Conservation (phyloP, 2,888 invertebrate genomes). For the Lysandra coridon region DNA sequence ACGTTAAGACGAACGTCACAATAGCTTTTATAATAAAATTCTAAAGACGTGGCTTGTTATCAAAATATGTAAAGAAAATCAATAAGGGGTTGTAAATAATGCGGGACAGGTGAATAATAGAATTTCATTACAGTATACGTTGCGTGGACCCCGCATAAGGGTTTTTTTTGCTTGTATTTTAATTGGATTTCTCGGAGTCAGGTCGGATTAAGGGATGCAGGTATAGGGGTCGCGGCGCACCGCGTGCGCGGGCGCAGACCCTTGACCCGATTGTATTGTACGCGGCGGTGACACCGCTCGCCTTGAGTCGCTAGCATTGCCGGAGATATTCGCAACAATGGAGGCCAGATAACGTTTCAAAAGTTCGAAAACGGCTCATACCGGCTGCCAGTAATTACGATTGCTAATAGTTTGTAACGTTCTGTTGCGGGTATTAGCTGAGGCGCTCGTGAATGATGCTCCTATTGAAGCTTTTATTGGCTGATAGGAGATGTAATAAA, state of each 20-base stretch:
- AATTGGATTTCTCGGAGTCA: conserved; percentile 55
- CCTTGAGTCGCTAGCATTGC: conserved; percentile 79
- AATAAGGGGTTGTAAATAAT: conserved; percentile 51
- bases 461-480: conserved; percentile 5
- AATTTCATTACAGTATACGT: conserved; percentile 62
- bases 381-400: conserved; percentile 69
- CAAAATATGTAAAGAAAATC: conserved; percentile 50
- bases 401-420: conserved; percentile 51
- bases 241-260: conserved; percentile 53
- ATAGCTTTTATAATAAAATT: conserved; percentile 33
- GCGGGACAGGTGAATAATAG: conserved; percentile 68
- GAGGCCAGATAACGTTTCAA: conserved; percentile 80
- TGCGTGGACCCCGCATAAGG: conserved; percentile 63
- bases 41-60: conserved; percentile 36
- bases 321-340: conserved; percentile 81
- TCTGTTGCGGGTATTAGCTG: conserved; percentile 43
- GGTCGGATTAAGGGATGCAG: conserved; percentile 67
- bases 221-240: conserved; percentile 54
- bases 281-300: conserved; percentile 79
- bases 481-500: conserved; percentile 60
- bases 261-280: conserved; percentile 78
- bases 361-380: conserved; percentile 76
- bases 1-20: conserved; percentile 25
- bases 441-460: conserved; percentile 37
- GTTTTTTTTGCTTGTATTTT: conserved; percentile 49